Evolutionary conservation across 2,113 vertebrate species (phyloP).

Genomic region (Ia io): DNA sequence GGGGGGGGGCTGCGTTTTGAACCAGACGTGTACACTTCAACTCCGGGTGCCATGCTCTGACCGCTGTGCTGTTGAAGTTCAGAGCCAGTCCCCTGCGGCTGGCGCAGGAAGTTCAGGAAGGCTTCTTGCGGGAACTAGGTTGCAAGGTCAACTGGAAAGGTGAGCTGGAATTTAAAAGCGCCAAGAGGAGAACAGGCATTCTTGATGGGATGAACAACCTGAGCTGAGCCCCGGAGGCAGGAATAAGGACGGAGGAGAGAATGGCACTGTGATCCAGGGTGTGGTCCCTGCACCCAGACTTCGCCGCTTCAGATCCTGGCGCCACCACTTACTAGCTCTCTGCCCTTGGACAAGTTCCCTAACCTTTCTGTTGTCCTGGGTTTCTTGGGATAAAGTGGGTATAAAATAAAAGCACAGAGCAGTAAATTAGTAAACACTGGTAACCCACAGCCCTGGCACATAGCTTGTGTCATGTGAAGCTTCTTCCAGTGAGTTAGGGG

Average conservation of each 20-base stretch:
- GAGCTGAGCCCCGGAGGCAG: too few species aligned
- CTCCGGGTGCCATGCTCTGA: neutral
- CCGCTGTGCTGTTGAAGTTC: neutral
- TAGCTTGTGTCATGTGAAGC: neutral
- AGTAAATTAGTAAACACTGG: neutral
- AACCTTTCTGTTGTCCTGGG: neutral
- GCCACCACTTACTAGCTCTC: neutral
- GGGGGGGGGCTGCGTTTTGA: neutral
- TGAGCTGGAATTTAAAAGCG: neutral
- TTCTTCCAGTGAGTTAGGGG: neutral
- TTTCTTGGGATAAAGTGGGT: neutral
- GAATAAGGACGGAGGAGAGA: neutral
- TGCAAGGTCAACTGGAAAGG: neutral
- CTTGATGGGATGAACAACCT: too few species aligned
- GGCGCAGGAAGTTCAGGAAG: neutral
- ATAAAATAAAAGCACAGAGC: neutral
- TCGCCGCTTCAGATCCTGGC: neutral
- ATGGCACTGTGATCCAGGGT: neutral
- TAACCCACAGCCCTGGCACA: neutral
- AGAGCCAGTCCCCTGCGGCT: neutral
- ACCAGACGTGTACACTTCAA: neutral
- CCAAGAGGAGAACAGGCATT: neutral
- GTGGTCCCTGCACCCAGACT: neutral
- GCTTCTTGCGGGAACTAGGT: neutral
- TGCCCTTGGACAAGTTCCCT: neutral